These are phyloP conservation scores for Sceloporus tristichus DNA, from an alignment of 2,113 vertebrate genomes.

Conservation along the genomic window DNA sequence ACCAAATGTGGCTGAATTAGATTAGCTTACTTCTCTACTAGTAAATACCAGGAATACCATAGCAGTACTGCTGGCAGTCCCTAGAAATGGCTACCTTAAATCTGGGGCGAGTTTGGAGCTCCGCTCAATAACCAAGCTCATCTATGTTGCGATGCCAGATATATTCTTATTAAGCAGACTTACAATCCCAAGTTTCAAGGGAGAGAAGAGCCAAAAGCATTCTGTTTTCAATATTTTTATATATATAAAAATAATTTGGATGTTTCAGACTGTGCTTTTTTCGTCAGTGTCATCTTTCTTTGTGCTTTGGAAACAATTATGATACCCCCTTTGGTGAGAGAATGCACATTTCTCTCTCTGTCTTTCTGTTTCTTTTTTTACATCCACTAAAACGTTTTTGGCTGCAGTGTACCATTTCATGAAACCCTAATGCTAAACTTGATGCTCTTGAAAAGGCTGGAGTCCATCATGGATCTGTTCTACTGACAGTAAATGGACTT, in stretches of 20 bases:
- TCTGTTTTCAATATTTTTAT: neutral
- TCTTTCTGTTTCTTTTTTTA: neutral
- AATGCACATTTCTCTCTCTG: neutral
- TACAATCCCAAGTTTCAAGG: neutral
- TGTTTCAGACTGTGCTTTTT: neutral
- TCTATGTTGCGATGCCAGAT: neutral
- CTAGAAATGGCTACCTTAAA: neutral
- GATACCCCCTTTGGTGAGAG: neutral
- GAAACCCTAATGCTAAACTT: neutral
- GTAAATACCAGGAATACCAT: neutral
- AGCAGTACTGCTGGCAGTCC: neutral
- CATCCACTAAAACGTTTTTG: neutral
- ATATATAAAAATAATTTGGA: too few species aligned
- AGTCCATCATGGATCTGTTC: neutral
- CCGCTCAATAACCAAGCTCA: neutral
- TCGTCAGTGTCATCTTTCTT: neutral
- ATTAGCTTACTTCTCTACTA: neutral
- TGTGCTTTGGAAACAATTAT: neutral
- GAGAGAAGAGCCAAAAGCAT: neutral
- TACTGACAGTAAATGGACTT: conserved; percentile 36
- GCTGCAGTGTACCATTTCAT: conserved; percentile 7
- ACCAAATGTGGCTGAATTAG: neutral
- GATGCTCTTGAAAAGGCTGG: neutral
- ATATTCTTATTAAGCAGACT: neutral
- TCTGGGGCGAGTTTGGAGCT: neutral